Conservation (phyloP, 1,140 invertebrate genomes). For the Drosophila sucinea region DNA sequence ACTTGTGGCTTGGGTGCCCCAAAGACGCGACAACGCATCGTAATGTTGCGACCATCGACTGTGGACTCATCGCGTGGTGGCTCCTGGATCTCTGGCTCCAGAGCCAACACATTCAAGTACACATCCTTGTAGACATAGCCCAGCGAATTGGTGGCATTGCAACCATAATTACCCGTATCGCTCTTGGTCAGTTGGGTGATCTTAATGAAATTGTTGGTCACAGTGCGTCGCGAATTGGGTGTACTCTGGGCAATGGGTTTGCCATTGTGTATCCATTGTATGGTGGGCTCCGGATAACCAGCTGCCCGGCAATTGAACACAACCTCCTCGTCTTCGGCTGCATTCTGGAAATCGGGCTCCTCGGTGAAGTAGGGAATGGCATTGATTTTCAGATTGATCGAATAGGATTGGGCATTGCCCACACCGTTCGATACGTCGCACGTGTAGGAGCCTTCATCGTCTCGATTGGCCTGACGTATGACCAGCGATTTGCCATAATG, state of each 20-base stretch:
- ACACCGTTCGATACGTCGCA: constrained; percentile 96
- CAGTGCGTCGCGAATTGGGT: constrained; percentile 88
- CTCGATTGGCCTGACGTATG: constrained; percentile 92
- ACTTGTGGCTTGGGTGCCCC: constrained; percentile 97
- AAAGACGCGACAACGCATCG: constrained; percentile 95
- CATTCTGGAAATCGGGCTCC: constrained; percentile 94
- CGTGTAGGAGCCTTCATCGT: constrained; percentile 94
- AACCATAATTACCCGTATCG: constrained; percentile 99
- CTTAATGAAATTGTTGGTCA: constrained; percentile 89
- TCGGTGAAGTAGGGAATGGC: constrained; percentile 96
- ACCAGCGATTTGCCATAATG: constrained; percentile 97
- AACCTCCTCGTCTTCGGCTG: constrained; percentile 95
- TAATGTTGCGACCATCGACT: constrained; percentile 92
- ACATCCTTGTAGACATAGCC: constrained; percentile 99
- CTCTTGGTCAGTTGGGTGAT: constrained; percentile 92
- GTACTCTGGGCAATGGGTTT: constrained; percentile 91
- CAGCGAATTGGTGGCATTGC: constrained; percentile 98
- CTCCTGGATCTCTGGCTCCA: constrained; percentile 95
- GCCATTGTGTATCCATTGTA: constrained; percentile 99
- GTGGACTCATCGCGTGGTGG: constrained; percentile 90
- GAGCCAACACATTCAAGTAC: constrained; percentile 97
- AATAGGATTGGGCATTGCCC: constrained; percentile 91
- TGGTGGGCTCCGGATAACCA: constrained; percentile 94
- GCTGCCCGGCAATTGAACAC: constrained; percentile 94
- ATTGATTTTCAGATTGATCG: constrained; percentile 91